Conservation (phyloP, 1,140 invertebrate species). For the Caerostris darwini region DNA sequence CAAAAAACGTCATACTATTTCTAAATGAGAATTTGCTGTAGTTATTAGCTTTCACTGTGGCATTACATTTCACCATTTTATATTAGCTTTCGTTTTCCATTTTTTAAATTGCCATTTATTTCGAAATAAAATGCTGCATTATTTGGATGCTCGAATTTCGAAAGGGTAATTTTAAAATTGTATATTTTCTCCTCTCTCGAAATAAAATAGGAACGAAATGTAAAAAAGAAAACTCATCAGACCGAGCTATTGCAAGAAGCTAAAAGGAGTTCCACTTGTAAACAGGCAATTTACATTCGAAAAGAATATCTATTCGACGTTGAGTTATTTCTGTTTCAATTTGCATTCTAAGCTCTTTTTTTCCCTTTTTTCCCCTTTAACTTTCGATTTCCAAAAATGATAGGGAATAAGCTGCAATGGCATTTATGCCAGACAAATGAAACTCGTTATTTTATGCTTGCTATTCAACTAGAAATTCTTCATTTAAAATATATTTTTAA, state of each 20-base stretch:
- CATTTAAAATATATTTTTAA: neutral
- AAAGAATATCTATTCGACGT: neutral
- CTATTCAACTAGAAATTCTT: neutral
- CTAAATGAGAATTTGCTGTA: neutral
- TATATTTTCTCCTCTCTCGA: neutral
- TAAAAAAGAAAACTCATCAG: neutral
- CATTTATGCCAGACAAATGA: neutral
- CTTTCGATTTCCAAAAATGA: neutral
- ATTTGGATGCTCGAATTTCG: neutral
- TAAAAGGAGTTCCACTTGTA: neutral
- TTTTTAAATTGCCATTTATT: neutral
- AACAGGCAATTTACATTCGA: constrained; percentile 67
- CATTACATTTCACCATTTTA: neutral
- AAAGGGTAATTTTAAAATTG: neutral
- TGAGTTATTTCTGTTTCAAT: constrained; percentile 34
- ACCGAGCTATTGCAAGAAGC: neutral
- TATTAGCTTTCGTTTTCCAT: neutral
- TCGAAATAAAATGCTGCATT: neutral
- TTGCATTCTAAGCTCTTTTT: neutral
- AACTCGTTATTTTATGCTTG: neutral
- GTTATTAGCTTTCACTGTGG: neutral
- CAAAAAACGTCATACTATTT: neutral
- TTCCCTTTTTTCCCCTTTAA: neutral
- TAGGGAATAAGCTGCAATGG: neutral
- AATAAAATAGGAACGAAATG: neutral